Conservation (phyloP, 2,888 invertebrate species). For the Resseliella maxima region DNA sequence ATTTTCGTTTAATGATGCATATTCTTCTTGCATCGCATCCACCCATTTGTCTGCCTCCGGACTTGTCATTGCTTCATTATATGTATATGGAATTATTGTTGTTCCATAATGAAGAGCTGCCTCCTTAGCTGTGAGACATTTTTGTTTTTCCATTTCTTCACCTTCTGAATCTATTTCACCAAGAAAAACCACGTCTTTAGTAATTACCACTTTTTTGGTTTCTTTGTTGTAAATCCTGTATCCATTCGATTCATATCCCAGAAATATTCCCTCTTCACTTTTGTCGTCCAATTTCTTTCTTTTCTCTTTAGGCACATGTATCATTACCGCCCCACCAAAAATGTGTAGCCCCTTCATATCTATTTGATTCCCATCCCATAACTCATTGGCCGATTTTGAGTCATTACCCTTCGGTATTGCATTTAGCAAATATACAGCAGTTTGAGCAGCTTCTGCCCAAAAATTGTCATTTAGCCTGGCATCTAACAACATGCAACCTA, state of each 20-base stretch:
- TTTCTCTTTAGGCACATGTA: constrained; percentile 1
- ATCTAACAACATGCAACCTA: background rate
- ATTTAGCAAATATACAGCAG: constrained; percentile 42
- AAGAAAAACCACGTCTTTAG: background rate
- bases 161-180: background rate
- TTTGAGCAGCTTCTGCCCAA: constrained; percentile 54
- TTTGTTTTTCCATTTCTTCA: background rate
- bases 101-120: background rate
- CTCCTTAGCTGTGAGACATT: background rate
- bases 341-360: background rate
- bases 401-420: background rate
- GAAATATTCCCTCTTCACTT: no score
- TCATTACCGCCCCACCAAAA: background rate
- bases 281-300: constrained; percentile 21
- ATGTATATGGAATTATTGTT: no score
- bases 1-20: constrained; percentile 60
- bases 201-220: background rate
- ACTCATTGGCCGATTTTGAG: background rate
- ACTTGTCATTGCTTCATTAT: no score
- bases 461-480: background rate
- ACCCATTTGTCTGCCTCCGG: background rate
- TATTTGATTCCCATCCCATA: background rate
- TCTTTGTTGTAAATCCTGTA: background rate
- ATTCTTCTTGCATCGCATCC: background rate
- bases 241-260: constrained; percentile 7